These are phyloP conservation scores for Siniperca obscura DNA, from an alignment of 2,797 vertebrate genomes.

Conservation along the genomic window DNA sequence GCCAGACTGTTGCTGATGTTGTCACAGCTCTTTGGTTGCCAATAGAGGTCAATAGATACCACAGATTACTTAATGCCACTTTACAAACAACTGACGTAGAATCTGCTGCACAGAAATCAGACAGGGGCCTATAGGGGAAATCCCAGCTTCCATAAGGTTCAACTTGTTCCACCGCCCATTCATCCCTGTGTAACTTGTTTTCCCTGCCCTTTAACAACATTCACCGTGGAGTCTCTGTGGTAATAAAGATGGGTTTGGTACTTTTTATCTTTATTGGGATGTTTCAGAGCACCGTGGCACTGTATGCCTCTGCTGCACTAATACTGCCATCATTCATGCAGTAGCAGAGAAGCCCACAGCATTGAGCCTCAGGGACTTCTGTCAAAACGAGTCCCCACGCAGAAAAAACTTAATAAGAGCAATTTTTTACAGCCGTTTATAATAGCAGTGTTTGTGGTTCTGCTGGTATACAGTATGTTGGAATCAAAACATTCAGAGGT, in stretches of 20 bases:
- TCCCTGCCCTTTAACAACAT: slow-evolving; percentile 51
- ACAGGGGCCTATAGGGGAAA: slow-evolving; percentile 16
- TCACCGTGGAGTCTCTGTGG: slow-evolving; percentile 49
- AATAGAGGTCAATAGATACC: slow-evolving; percentile 21
- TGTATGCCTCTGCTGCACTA: slow-evolving; percentile 52
- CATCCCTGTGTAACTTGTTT: slow-evolving; percentile 28
- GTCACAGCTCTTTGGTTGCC: slow-evolving; percentile 32
- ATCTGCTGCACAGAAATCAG: slow-evolving; percentile 34
- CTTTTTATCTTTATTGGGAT: slow-evolving; percentile 70
- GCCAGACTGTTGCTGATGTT: slow-evolving; percentile 28
- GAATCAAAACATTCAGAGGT: slow-evolving; percentile 20
- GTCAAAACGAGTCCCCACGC: slow-evolving; percentile 42
- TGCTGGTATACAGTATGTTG: slow-evolving; percentile 7
- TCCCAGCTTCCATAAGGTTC: slow-evolving; percentile 36
- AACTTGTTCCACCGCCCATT: slow-evolving; percentile 30
- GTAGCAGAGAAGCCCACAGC: slow-evolving; percentile 50
- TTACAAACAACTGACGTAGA: slow-evolving; percentile 40
- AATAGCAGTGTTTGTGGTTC: slow-evolving; percentile 33
- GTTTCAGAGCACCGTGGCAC: slow-evolving; percentile 45
- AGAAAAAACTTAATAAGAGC: slow-evolving; percentile 52
- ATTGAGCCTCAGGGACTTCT: slow-evolving; percentile 54
- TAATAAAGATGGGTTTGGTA: slow-evolving; percentile 62
- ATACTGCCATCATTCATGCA: slow-evolving; percentile 67
- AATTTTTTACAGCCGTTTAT: slow-evolving; percentile 60
- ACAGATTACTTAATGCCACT: slow-evolving; percentile 40